phyloP scores from a whole-genome alignment of 2,113 vertebrate species.

The Uropsilus gracilis region DNA sequence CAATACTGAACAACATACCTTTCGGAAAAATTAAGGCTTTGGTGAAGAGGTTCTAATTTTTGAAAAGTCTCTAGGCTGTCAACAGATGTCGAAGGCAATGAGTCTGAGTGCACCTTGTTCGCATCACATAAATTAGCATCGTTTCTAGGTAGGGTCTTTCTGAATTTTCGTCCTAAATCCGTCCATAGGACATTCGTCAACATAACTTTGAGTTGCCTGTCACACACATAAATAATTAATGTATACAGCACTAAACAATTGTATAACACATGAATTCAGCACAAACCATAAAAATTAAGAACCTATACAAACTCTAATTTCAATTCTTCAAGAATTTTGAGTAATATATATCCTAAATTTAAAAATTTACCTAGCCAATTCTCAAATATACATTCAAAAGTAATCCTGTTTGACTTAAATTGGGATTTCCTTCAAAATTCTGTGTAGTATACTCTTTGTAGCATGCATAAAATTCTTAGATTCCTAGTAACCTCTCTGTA shows the following conservation, averaged over 20 bases:
- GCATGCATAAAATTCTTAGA: background rate
- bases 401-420: background rate
- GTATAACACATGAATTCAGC: conserved; percentile 75
- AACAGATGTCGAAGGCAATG: conserved; percentile 86
- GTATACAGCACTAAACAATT: conserved; percentile 78
- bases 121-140: conserved; percentile 87
- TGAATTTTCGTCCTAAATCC: conserved; percentile 85
- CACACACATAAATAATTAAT: conserved; percentile 85
- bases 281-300: conserved; percentile 58
- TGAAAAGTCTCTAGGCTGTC: conserved; percentile 84
- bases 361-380: conserved; percentile 35
- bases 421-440: conserved; percentile 42
- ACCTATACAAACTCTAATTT: conserved; percentile 48
- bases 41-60: conserved; percentile 84
- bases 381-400: conserved; percentile 34
- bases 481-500: background rate
- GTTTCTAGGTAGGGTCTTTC: conserved; percentile 83
- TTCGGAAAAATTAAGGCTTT: conserved; percentile 85
- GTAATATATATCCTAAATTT: background rate
- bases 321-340: conserved; percentile 9
- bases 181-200: conserved; percentile 87
- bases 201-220: conserved; percentile 87
- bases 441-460: background rate
- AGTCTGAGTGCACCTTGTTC: conserved; percentile 83
- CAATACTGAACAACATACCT: conserved; percentile 86